Percentiles rank a stretch among this genome's conserved stretches.
phyloP scores from a whole-genome alignment of 2,113 vertebrate genomes.

The Xiphophorus maculatus region DNA sequence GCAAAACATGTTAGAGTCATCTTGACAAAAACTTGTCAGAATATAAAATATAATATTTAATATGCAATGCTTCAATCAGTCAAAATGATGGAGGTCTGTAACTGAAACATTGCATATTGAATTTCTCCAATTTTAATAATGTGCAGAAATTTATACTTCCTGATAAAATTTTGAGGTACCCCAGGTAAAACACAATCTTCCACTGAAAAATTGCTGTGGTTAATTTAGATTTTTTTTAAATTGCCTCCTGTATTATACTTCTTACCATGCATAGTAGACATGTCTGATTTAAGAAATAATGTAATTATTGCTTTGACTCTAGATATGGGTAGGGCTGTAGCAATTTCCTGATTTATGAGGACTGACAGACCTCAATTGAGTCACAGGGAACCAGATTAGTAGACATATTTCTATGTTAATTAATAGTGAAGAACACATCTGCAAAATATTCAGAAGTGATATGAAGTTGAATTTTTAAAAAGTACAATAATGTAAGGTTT shows the following conservation, averaged over 20 bases:
- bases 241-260: neutral
- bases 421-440: neutral
- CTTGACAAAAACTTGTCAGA: too few relatives aligned
- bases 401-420: too few relatives aligned
- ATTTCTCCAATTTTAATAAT: neutral
- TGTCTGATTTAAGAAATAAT: neutral
- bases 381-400: too few relatives aligned
- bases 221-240: neutral
- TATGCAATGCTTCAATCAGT: neutral
- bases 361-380: too few relatives aligned
- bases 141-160: neutral
- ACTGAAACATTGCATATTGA: neutral
- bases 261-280: neutral
- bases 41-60: too few relatives aligned
- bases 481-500: neutral
- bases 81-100: neutral
- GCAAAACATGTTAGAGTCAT: neutral
- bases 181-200: too few relatives aligned
- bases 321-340: neutral
- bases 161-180: neutral
- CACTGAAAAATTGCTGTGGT: neutral
- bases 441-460: neutral
- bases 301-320: too few relatives aligned
- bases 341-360: neutral
- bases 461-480: neutral